phyloP scores from a whole-genome alignment of 2,113 vertebrate species.

The Xenopus laevis region DNA sequence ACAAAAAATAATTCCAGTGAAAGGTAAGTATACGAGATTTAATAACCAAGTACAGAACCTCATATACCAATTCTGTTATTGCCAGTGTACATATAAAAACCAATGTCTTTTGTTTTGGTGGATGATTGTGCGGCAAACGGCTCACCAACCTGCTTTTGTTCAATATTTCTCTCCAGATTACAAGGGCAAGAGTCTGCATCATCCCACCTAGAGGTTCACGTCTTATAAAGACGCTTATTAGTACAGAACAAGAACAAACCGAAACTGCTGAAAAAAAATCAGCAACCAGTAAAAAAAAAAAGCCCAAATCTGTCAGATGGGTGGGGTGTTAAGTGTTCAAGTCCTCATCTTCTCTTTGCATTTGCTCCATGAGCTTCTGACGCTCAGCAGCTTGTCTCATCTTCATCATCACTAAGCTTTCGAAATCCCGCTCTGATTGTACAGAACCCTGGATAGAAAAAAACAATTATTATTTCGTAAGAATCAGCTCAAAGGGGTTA shows the following conservation, averaged over 20 bases:
- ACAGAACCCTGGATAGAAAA: conserved; percentile 64
- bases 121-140: too few species aligned
- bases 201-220: neutral
- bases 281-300: neutral
- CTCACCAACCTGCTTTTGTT: neutral
- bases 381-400: conserved; percentile 92
- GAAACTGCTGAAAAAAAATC: neutral
- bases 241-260: neutral
- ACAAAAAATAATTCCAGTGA: too few species aligned
- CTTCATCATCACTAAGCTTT: conserved; percentile 94
- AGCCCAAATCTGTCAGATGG: neutral
- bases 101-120: too few species aligned
- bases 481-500: neutral
- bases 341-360: conserved; percentile 79
- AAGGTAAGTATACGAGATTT: too few species aligned
- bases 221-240: neutral
- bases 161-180: neutral
- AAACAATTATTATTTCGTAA: neutral
- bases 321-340: conserved; percentile 54
- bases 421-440: conserved; percentile 82
- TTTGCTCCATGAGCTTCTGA: conserved; percentile 83
- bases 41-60: too few species aligned
- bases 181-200: neutral
- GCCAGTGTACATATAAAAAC: too few species aligned
- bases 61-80: too few species aligned